Base-by-base conservation (phyloP, 2,888 invertebrate species). In the Cryptosula pallasiana region DNA sequence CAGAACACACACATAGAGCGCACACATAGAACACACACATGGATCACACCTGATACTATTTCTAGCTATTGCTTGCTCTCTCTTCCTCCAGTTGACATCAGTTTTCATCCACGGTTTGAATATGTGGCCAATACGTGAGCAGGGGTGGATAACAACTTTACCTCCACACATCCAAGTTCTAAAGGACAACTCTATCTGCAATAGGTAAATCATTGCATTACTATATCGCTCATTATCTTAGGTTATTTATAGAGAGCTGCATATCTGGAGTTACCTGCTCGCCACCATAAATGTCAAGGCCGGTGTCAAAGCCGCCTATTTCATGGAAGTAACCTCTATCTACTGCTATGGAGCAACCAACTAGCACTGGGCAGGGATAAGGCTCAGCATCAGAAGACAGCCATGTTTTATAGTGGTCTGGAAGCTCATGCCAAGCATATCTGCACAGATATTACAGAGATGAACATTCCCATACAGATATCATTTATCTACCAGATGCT, bases 261-360 rank as follows among this genome's bases (percentile, higher is more conserved):
- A 45, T 45, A n/a, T n/a, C n/a, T n/a, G n/a, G n/a, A n/a, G n/a
- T 45, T 13, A 63, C 63, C 63, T 63, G 63, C 27, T 78, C 78
- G 13, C 78, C 78, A 27, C 78, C 78, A 78, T 78, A 78, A 36
- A 78, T 73, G 69, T 78, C 75, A 78, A 78, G 78, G 63, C 71
- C 76, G 35, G 76, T 76, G 69, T 78, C 78, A 69, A 78, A 78
- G 29, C 74, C 76, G 16, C 78, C 78, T 23, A 78, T 77, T 20
- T 73, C 45, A 27, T 74, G 58, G 72, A 78, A 78, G 71, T 76
- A 74, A 20, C 76, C 72, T 70, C 74, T 75, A 34, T 74, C 35
- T 9, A 78, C 75, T 32, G 75, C 75, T 55, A 78, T 63, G 23
- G 77, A 76, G 54, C 78, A 78, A n/a, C 78, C 78, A 16, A 77